phyloP scores from a whole-genome alignment of 2,113 vertebrate genomes.

The Astur gentilis region DNA sequence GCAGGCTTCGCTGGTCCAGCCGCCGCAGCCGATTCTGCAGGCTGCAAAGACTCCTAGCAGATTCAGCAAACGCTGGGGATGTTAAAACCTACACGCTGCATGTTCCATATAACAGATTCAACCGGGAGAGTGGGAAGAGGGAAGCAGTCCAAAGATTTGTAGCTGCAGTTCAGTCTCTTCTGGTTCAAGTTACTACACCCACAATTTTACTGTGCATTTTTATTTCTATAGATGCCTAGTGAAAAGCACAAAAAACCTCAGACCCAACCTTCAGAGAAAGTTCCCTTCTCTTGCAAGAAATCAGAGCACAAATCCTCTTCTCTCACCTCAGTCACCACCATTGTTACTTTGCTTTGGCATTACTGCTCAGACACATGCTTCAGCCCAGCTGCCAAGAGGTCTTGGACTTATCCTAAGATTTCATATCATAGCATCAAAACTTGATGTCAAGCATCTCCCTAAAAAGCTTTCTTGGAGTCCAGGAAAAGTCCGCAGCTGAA shows the following conservation, averaged over 20 bases:
- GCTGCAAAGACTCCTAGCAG: background rate
- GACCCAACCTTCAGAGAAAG: background rate
- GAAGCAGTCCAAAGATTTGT: constrained; percentile 16
- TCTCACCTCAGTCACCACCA: background rate
- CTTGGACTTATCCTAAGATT: background rate
- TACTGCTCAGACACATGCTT: background rate
- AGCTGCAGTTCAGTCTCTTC: constrained; percentile 12
- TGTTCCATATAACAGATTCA: background rate
- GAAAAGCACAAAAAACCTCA: background rate
- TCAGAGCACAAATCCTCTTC: background rate
- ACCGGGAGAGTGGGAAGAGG: constrained; percentile 14
- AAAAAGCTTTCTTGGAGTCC: background rate
- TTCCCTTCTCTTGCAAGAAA: background rate
- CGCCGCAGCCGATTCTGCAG: background rate
- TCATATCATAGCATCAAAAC: background rate
- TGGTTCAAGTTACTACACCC: background rate
- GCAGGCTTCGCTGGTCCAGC: background rate
- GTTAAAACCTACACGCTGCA: background rate
- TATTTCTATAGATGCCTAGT: background rate
- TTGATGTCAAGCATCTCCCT: background rate
- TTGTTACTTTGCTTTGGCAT: background rate
- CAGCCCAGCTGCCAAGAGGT: background rate
- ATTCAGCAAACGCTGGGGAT: background rate
- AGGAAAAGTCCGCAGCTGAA: background rate
- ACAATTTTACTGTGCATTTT: constrained; percentile 12